These are phyloP conservation scores for Xenopus laevis DNA, from an alignment of 2,113 vertebrate species.

Conservation along the genomic window DNA sequence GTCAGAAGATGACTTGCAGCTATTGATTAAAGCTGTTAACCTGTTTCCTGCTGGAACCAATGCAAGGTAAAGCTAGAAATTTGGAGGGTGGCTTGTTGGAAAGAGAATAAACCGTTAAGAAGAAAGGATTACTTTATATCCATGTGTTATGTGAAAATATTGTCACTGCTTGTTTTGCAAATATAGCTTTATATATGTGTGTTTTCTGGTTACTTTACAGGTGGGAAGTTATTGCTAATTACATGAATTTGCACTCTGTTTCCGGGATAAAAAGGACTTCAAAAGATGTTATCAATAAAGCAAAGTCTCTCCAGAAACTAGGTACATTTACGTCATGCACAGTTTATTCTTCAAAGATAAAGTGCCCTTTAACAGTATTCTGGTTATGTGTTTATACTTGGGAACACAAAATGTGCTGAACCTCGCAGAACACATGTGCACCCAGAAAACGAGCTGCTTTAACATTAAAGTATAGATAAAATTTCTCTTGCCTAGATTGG, in stretches of 20 bases:
- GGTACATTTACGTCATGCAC: conserved; percentile 59
- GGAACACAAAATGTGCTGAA: no score
- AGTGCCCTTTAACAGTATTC: no score
- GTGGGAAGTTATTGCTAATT: conserved; percentile 98
- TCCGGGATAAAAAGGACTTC: conserved; percentile 86
- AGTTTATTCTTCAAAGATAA: no score
- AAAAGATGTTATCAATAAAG: conserved; percentile 96
- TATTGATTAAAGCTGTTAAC: conserved; percentile 97
- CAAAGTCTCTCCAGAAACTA: conserved; percentile 94
- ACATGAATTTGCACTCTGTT: conserved; percentile 93
- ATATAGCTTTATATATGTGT: not conserved
- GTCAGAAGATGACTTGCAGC: conserved; percentile 92
- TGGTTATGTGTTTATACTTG: no score
- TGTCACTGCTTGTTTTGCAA: no score
- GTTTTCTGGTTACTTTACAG: conserved; percentile 55
- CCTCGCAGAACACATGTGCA: no score
- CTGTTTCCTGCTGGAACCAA: conserved; percentile 97
- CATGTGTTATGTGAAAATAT: no score
- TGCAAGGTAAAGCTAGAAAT: conserved; percentile 72
- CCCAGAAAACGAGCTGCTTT: no score
- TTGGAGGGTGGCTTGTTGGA: not conserved
- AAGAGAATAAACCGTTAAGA: no score
- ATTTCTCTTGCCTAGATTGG: no score
- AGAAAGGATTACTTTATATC: no score
- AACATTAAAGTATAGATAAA: no score